A percentile compares a stretch with the other conserved stretches of the same genome.
phyloP scores from a whole-genome alignment of 2,888 invertebrate species.

The Ichneumoninae sp. region DNA sequence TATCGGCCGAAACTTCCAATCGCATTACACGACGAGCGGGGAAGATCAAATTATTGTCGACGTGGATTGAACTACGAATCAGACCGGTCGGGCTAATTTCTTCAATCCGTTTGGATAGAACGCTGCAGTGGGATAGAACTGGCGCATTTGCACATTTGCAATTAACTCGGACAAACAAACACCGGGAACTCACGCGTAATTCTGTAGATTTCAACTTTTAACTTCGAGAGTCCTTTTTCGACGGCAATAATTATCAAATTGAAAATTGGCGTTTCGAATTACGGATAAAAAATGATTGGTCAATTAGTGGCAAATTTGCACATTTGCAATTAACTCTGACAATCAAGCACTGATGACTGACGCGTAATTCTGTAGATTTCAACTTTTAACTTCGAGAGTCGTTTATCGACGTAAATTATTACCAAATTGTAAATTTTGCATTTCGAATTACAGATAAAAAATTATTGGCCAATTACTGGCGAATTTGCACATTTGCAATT shows the following conservation, averaged over 20 bases:
- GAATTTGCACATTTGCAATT: neutral
- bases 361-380: neutral
- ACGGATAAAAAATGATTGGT: no score
- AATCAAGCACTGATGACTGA: neutral
- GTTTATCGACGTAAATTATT: neutral
- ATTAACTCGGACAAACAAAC: conserved; percentile 5
- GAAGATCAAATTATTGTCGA: conserved; percentile 53
- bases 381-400: neutral
- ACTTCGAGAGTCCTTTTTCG: neutral
- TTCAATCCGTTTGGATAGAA: conserved; percentile 31
- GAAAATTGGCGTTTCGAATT: neutral
- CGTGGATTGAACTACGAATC: conserved; percentile 46
- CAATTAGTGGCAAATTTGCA: neutral
- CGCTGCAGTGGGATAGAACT: neutral
- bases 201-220: neutral
- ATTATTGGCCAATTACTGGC: neutral
- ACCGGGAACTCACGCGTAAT: neutral
- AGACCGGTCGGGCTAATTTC: conserved; percentile 36
- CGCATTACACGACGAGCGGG: conserved; percentile 41
- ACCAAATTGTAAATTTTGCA: no score
- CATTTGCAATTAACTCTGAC: neutral
- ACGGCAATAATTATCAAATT: neutral
- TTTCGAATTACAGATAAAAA: no score
- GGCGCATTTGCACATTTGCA: neutral
- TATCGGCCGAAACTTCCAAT: conserved; percentile 53